These are phyloP conservation scores for Alviniconcha marisindica DNA, from an alignment of 1,140 invertebrate genomes.

Conservation along the genomic window DNA sequence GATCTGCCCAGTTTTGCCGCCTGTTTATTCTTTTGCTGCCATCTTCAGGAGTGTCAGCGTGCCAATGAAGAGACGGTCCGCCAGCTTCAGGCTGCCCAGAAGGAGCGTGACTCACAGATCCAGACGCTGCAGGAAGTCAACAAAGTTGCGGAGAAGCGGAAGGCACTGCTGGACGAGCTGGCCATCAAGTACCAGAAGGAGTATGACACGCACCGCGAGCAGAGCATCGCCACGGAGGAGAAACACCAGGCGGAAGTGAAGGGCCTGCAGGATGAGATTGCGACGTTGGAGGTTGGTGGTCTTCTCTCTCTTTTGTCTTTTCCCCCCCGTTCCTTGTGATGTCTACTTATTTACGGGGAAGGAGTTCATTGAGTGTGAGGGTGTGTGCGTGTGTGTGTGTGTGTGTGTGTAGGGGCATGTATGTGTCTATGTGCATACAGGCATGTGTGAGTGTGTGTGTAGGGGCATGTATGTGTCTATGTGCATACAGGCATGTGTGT, in stretches of 20 bases:
- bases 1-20: no score
- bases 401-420: no score
- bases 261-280: constrained; percentile 55
- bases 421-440: no score
- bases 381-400: no score
- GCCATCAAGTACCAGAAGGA: constrained; percentile 77
- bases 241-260: constrained; percentile 60
- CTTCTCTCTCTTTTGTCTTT: no score
- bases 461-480: no score
- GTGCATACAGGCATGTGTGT: no score
- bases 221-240: constrained; percentile 60
- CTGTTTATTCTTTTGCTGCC: no score
- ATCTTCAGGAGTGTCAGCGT: constrained; percentile 62
- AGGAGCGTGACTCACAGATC: constrained; percentile 70
- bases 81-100: constrained; percentile 64
- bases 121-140: constrained; percentile 68
- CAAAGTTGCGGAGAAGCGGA: constrained; percentile 76
- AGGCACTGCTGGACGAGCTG: constrained; percentile 76
- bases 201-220: constrained; percentile 71
- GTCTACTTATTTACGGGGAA: no score
- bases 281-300: constrained; percentile 36
- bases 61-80: constrained; percentile 58
- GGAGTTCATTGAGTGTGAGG: no score
- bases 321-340: no score
- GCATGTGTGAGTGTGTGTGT: no score